Conservation (phyloP, 2,888 invertebrate genomes). For the Cylindroiulus punctatus region DNA sequence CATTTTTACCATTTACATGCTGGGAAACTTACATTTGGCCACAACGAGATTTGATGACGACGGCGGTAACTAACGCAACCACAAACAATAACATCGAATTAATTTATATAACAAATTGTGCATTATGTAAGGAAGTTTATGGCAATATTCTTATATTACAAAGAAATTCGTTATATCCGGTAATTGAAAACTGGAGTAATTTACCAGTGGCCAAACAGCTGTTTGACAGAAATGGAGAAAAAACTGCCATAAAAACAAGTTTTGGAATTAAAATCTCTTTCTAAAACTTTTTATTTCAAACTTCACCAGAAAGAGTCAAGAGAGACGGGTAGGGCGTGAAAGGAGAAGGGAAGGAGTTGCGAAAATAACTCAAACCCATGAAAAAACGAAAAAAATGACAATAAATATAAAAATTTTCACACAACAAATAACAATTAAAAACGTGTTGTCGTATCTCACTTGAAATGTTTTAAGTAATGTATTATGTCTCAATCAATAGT, state of each 20-base stretch:
- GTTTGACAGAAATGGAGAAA: not conserved
- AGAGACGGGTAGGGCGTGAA: not conserved
- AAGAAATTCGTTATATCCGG: not conserved
- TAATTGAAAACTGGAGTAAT: not conserved
- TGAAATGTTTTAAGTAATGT: slow-evolving; percentile 45
- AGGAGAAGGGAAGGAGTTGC: slow-evolving; percentile 33
- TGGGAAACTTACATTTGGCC: not conserved
- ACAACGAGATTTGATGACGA: not conserved
- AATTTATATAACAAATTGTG: no score
- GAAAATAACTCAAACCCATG: slow-evolving; percentile 37
- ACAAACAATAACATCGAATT: no score
- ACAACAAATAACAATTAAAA: slow-evolving; percentile 56
- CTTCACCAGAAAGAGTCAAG: slow-evolving; percentile 51
- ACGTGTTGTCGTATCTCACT: slow-evolving; percentile 47
- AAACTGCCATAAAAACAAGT: slow-evolving; percentile 12
- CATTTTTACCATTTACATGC: not conserved
- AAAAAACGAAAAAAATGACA: slow-evolving; percentile 49
- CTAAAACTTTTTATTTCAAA: slow-evolving; percentile 54
- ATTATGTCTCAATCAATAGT: slow-evolving; percentile 47
- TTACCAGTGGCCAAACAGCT: not conserved
- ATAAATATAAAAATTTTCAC: slow-evolving; percentile 56
- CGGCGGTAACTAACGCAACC: no score
- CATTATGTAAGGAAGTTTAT: not conserved
- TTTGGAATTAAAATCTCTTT: slow-evolving; percentile 52
- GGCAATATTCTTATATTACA: not conserved